Percentiles rank a stretch among this genome's conserved stretches.
phyloP scores from a whole-genome alignment of 2,797 vertebrate species.

The Mareca penelope region DNA sequence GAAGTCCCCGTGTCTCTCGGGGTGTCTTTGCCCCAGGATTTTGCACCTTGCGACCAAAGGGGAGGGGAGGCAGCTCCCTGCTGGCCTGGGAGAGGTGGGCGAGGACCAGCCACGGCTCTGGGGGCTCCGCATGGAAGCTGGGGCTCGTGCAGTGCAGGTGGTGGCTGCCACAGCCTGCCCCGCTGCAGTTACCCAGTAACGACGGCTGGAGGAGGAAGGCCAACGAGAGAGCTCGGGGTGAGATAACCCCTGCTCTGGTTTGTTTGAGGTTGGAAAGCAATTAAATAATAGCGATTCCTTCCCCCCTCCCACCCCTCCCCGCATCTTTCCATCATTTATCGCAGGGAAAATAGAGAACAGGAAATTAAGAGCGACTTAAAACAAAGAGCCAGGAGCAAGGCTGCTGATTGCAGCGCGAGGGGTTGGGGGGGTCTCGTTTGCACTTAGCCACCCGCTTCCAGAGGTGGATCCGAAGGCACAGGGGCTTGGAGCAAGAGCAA shows the following conservation, averaged over 20 bases:
- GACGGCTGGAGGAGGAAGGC: neutral
- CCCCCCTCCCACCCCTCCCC: neutral
- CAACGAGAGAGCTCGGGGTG: neutral
- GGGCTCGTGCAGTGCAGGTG: neutral
- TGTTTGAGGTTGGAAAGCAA: conserved; percentile 49
- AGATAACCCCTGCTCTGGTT: conserved; percentile 39
- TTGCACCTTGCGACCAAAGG: neutral
- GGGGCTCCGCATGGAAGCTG: neutral
- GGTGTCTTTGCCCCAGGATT: neutral
- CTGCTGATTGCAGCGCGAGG: neutral
- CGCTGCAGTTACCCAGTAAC: conserved; percentile 52
- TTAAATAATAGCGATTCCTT: conserved; percentile 40
- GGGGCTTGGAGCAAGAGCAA: neutral
- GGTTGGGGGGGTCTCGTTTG: neutral
- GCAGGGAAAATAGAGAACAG: conserved; percentile 64
- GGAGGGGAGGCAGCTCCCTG: neutral
- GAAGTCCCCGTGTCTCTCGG: neutral
- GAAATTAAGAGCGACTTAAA: conserved; percentile 68
- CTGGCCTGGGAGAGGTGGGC: neutral
- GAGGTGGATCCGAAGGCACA: neutral
- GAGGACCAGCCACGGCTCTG: neutral
- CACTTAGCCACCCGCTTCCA: neutral
- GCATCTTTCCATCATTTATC: conserved; percentile 30
- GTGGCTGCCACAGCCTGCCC: neutral
- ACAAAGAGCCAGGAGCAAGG: conserved; percentile 44